Evolutionary conservation across 2,888 invertebrate species (phyloP).

Genomic region (Antheraea assamensis): DNA sequence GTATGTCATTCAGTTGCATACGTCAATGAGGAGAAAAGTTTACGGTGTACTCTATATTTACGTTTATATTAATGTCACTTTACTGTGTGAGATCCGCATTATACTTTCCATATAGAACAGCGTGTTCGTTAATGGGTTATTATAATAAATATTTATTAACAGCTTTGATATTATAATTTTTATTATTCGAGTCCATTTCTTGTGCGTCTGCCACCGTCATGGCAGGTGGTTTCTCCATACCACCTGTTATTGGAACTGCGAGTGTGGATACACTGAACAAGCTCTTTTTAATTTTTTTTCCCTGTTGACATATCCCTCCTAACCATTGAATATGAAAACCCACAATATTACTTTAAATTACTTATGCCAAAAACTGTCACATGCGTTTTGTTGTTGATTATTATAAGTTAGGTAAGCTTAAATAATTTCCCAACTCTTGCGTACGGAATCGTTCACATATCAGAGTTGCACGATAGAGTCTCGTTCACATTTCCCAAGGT

Average conservation of each 20-base stretch:
- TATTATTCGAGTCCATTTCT: neutral
- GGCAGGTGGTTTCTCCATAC: neutral
- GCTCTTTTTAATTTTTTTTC: neutral
- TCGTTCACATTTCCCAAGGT: too few species aligned
- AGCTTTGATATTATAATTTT: neutral
- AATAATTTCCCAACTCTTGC: too few species aligned
- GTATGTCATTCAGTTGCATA: too few species aligned
- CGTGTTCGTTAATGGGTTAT: neutral
- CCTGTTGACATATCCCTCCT: neutral
- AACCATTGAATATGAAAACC: neutral
- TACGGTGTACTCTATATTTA: neutral
- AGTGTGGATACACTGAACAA: neutral
- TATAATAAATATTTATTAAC: neutral
- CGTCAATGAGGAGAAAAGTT: neutral
- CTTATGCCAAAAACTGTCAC: too few species aligned
- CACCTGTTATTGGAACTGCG: neutral
- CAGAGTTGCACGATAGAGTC: too few species aligned
- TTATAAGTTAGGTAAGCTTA: too few species aligned
- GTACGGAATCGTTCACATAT: too few species aligned
- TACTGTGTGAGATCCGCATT: neutral
- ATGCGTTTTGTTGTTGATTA: too few species aligned
- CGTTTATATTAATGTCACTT: neutral
- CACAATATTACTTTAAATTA: too few species aligned
- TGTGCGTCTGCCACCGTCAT: neutral
- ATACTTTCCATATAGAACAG: neutral